Percentiles rank a stretch among this genome's conserved stretches.
phyloP scores from a whole-genome alignment of 2,888 invertebrate genomes.

The Eudemis profundana region DNA sequence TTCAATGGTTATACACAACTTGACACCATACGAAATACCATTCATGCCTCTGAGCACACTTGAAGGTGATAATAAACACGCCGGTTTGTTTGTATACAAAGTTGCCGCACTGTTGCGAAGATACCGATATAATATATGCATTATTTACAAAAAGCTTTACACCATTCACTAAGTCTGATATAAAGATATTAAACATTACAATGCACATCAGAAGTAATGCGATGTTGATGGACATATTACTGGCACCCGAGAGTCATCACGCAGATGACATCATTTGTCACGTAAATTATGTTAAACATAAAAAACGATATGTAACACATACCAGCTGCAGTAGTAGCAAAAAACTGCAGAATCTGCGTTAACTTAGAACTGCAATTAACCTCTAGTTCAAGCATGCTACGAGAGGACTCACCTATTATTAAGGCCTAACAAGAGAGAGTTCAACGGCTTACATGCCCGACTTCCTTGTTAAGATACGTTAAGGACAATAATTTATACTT shows the following conservation, averaged over 20 bases:
- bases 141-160: slow-evolving; percentile 10
- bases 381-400: slow-evolving; percentile 57
- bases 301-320: slow-evolving; percentile 26
- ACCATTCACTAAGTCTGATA: slow-evolving; percentile 5
- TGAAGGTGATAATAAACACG: slow-evolving; percentile 36
- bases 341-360: slow-evolving; percentile 40
- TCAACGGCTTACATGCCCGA: slow-evolving; percentile 49
- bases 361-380: slow-evolving; percentile 59
- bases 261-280: slow-evolving; percentile 41
- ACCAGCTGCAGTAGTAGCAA: slow-evolving; percentile 19
- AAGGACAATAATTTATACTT: slow-evolving; percentile 56
- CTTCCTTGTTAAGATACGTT: slow-evolving; percentile 55
- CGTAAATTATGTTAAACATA: slow-evolving; percentile 27
- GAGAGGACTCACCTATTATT: slow-evolving; percentile 52
- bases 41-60: slow-evolving; percentile 47
- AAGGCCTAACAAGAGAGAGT: slow-evolving; percentile 58
- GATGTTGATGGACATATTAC: slow-evolving; percentile 38
- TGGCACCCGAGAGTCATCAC: slow-evolving; percentile 25
- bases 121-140: slow-evolving; percentile 10
- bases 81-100: slow-evolving; percentile 20
- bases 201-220: slow-evolving; percentile 39
- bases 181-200: slow-evolving; percentile 27
- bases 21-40: slow-evolving; percentile 58
- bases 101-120: slow-evolving; percentile 1
- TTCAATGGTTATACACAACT: slow-evolving; percentile 51